Conservation (phyloP, 2,797 vertebrate species). For the Glyptemys insculpta region DNA sequence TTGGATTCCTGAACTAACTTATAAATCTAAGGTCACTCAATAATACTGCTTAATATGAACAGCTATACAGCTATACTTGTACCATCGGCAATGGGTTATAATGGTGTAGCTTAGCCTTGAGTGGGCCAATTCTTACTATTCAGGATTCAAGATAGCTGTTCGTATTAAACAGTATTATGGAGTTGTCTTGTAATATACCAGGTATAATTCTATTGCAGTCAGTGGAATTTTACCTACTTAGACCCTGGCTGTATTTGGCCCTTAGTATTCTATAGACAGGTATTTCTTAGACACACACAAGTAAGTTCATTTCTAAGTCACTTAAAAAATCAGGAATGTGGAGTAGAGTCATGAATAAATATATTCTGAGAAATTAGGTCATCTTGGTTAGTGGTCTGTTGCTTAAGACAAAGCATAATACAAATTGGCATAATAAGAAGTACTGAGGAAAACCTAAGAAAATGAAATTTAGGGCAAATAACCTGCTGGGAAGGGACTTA, state of each 20-base stretch:
- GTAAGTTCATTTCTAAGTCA: background rate
- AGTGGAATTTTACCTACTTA: background rate
- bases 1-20: background rate
- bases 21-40: background rate
- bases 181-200: background rate
- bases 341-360: background rate
- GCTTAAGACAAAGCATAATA: slow-evolving; percentile 12
- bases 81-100: background rate
- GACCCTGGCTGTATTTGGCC: background rate
- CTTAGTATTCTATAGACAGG: too few relatives aligned
- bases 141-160: background rate
- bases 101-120: background rate
- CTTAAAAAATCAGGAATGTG: background rate
- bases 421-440: slow-evolving; percentile 2
- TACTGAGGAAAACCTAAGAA: background rate
- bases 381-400: slow-evolving; percentile 18
- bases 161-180: background rate
- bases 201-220: background rate
- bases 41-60: background rate
- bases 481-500: too few relatives aligned
- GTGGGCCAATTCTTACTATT: background rate
- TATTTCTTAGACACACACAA: too few relatives aligned
- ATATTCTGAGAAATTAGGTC: slow-evolving; percentile 7
- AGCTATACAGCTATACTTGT: background rate
- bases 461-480: background rate